Evolutionary conservation across 1,140 invertebrate genomes (phyloP).

Genomic region (Drosophila nasuta): DNA sequence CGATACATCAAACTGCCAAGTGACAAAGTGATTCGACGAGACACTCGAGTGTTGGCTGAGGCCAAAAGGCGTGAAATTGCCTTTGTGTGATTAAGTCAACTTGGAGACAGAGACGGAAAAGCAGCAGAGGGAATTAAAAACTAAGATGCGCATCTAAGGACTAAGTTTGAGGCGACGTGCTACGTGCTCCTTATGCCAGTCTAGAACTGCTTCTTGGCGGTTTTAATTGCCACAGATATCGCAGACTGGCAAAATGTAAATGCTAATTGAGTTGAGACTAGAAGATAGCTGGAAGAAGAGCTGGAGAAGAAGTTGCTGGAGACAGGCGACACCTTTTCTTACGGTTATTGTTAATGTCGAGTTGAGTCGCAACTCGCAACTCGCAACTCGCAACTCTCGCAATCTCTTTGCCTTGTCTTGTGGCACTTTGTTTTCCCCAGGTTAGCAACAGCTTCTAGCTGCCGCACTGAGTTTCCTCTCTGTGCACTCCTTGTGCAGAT

Average conservation of each 20-base stretch:
- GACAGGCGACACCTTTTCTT: constrained; percentile 79
- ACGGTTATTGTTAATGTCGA: constrained; percentile 58
- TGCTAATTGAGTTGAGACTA: constrained; percentile 67
- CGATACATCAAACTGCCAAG: constrained; percentile 80
- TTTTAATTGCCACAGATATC: constrained; percentile 59
- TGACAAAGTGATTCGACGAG: constrained; percentile 71
- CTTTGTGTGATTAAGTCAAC: constrained; percentile 80
- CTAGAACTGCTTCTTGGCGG: constrained; percentile 8
- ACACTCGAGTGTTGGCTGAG: not conserved
- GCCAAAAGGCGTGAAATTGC: constrained; percentile 84
- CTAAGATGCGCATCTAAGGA: constrained; percentile 68
- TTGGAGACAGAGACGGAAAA: not conserved
- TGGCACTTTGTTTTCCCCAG: constrained; percentile 21
- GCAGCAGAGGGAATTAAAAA: constrained; percentile 60
- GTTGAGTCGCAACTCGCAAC: constrained; percentile 26
- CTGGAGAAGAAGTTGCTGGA: constrained; percentile 38
- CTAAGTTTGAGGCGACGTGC: constrained; percentile 44
- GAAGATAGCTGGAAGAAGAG: constrained; percentile 3
- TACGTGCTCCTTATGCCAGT: constrained; percentile 76
- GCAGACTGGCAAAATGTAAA: constrained; percentile 70
- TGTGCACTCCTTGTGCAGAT: constrained; percentile 14
- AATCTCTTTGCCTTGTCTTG: constrained; percentile 53
- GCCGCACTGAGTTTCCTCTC: constrained; percentile 38
- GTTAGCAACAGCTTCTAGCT: constrained; percentile 62
- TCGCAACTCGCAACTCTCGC: not conserved